Percentiles rank a stretch among this genome's conserved stretches.
These are phyloP conservation scores for Eurytoma adleriae DNA, from an alignment of 2,888 invertebrate genomes.

Conservation along the genomic window DNA sequence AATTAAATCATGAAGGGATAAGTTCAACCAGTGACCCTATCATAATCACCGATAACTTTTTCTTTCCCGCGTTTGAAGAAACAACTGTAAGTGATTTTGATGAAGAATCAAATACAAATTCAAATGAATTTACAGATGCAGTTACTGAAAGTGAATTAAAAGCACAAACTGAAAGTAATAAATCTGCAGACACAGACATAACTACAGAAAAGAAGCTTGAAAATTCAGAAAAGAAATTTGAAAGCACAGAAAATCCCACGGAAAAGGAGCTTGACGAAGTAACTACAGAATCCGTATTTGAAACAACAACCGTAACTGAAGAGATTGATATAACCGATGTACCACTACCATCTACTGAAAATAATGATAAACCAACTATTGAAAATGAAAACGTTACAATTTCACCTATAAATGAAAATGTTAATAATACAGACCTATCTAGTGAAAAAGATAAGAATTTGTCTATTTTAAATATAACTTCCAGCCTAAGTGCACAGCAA, in stretches of 20 bases:
- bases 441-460: neutral
- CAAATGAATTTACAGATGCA: neutral
- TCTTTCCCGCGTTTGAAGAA: conserved; percentile 65
- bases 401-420: neutral
- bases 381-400: neutral
- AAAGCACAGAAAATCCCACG: neutral
- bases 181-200: conserved; percentile 3
- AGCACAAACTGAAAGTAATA: conserved; percentile 14
- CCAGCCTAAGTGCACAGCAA: neutral
- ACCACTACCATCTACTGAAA: neutral
- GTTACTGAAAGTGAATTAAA: neutral
- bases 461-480: neutral
- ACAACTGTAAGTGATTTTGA: conserved; percentile 57
- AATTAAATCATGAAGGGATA: conserved; percentile 9
- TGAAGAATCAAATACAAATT: conserved; percentile 33
- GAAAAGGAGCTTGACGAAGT: conserved; percentile 26
- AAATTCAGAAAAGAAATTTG: conserved; percentile 24
- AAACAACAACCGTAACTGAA: conserved; percentile 40
- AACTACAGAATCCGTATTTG: conserved; percentile 35
- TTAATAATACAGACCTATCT: conserved; percentile 6
- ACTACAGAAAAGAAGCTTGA: conserved; percentile 29
- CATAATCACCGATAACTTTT: conserved; percentile 74
- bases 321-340: neutral
- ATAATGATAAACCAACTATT: conserved; percentile 25
- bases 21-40: conserved; percentile 61